Evolutionary conservation across 53 echinoderm and acorn worm species (phyloP), one percentile per base, ranked within the genome.

Genomic region (Echinometra lucunter): DNA sequence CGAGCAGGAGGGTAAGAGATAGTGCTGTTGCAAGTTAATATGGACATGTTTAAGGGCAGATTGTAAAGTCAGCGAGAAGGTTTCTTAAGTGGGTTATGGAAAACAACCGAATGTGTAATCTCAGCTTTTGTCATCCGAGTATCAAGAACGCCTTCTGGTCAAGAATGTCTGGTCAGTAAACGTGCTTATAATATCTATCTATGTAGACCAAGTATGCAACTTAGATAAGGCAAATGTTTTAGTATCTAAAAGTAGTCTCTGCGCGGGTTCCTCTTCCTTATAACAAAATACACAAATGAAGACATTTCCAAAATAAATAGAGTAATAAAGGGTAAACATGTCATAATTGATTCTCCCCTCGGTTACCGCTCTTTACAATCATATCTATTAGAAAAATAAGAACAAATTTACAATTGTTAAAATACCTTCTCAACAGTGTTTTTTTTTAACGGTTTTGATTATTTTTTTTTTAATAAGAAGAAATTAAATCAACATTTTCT

Each of bases 91-190:
- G 12, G 47, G 49, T 47, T n/a, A 21, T 6, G n/a, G 28, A 47
- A 49, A 45, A n/a, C n/a, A 44, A 2, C 3, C n/a, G 15, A 47
- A 13, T n/a, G 30, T 47, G 85, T 25, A 47, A 28, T 81, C 45
- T 42, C 13, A 85, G n/a, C n/a, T 27, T 47, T 85, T 49, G 85
- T 85, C 45, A 85, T 85, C 30, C 30, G 85, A 85, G 49, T n/a
- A 85, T 49, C 49, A 28, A 23, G 85, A 85, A 49, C 49, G 49
- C 85, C 49, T 49, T 16, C 12, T 72, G 72, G 72, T 72, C 35
- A 70, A 32, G 27, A 35, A 70, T 2, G 32, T 9, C 12, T 32
- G 28, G 30, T 12, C 3, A 34, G 37, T 28, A 30, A 35, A 9
- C 28, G 11, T 72, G 32, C n/a, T n/a, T n/a, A n/a, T n/a, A n/a